A percentile compares a stretch with the other conserved stretches of the same genome.
Evolutionary conservation across 2,888 invertebrate genomes (phyloP).

Genomic region (Meiosimyza decipiens): DNA sequence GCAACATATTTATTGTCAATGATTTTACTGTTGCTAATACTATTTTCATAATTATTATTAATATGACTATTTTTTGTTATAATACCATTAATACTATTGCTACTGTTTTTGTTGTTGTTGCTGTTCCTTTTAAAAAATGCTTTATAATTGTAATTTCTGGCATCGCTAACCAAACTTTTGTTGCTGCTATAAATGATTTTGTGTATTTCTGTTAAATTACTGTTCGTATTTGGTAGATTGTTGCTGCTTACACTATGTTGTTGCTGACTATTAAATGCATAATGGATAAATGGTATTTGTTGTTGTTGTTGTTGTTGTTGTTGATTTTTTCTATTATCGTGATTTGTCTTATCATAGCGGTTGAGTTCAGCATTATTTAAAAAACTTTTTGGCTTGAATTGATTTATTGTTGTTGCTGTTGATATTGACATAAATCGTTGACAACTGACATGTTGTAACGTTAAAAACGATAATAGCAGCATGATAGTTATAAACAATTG

Average conservation of each 20-base stretch:
- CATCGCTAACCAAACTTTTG: too few species aligned
- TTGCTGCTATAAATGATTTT: too few species aligned
- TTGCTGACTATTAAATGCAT: not conserved
- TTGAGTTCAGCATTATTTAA: too few species aligned
- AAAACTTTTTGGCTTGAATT: too few species aligned
- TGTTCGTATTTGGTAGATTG: not conserved
- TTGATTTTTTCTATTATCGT: too few species aligned
- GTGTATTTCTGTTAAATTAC: too few species aligned
- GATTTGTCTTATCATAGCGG: too few species aligned
- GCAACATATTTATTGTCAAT: not conserved
- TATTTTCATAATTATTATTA: not conserved
- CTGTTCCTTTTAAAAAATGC: not conserved
- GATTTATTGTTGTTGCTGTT: not conserved
- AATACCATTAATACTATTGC: not conserved
- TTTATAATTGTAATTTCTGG: not conserved
- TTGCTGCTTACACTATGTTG: not conserved
- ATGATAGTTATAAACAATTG: not conserved
- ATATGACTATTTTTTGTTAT: slow-evolving; percentile 1
- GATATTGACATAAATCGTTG: not conserved
- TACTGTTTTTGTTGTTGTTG: not conserved
- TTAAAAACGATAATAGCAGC: not conserved
- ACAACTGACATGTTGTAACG: not conserved
- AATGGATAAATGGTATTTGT: too few species aligned
- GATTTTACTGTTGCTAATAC: not conserved
- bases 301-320: too few species aligned